phyloP scores from a whole-genome alignment of 2,888 invertebrate genomes.

The Desoria tigrina region DNA sequence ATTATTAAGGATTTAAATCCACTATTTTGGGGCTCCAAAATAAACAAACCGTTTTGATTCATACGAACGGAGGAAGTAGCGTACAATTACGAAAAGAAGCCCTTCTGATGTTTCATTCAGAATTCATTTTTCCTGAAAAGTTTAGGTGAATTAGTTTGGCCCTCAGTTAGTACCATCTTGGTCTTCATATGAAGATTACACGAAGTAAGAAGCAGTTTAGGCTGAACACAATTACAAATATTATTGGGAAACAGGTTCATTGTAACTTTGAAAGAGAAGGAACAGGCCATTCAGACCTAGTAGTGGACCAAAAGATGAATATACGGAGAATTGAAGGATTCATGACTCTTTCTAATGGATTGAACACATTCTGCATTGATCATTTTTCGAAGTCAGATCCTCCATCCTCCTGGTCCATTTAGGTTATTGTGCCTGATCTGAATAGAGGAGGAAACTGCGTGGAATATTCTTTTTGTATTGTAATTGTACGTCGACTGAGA shows the following conservation, averaged over 20 bases:
- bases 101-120: too few relatives aligned
- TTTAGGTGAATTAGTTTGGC: too few relatives aligned
- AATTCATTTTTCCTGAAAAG: too few relatives aligned
- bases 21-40: too few relatives aligned
- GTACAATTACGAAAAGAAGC: too few relatives aligned
- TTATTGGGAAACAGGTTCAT: slow-evolving; percentile 9
- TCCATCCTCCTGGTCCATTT: slow-evolving; percentile 11
- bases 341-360: slow-evolving; percentile 6
- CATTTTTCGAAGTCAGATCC: not conserved
- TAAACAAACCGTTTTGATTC: too few relatives aligned
- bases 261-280: not conserved
- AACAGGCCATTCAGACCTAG: not conserved
- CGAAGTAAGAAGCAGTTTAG: too few relatives aligned
- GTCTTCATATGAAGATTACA: too few relatives aligned
- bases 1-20: too few relatives aligned
- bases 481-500: slow-evolving; percentile 1
- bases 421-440: not conserved
- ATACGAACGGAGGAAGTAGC: too few relatives aligned
- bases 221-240: not conserved
- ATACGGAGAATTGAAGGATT: not conserved
- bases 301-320: not conserved
- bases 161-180: too few relatives aligned
- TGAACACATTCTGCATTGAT: not conserved
- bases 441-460: not conserved
- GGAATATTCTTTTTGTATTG: slow-evolving; percentile 7